Base-by-base conservation (phyloP, 2,113 vertebrate species). In the Brienomyrus brachyistius region DNA sequence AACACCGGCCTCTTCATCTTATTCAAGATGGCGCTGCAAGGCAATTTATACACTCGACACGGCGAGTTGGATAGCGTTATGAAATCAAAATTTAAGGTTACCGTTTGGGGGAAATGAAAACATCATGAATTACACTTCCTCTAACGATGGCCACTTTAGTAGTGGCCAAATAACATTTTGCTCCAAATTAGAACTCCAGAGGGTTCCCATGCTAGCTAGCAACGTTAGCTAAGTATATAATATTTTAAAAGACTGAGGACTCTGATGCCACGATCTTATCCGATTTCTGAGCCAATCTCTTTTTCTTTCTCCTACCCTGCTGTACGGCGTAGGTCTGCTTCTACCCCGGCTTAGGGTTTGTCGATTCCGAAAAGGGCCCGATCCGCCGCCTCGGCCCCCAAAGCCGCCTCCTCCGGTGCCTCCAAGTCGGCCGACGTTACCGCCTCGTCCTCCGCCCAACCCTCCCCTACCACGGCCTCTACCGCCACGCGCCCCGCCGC, bases 271-370 rank as follows among this genome's bases (percentile, higher is more conserved):
- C 52, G 54, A 59, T 43, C 93, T 91, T 92, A 93, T 92, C 93
- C 93, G 90, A 90, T 95, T 95, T 93, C 91, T 92, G 94, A 92
- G 94, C 93, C 91, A 92, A 95, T 92, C 94, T 94, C 93, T 92
- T 89, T 93, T 56, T 83, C 90, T 94, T 95, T 96, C 94, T 95
- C 97, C 96, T 97, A 98, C 98, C 97, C 97, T 97, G 96, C 95
- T 98, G 95, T 99, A 98, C 80, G 97, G 98, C 87, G 97, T 97
- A 77, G 97, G 97, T 93, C 97, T 97, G 96, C 97, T 97, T 95
- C 97, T 96, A 93, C 94, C 96, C 89, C 96, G 96, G 91, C 35
- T 97, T 93, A 97, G 94, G 92, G 91, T 95, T 95, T 95, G 95
- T 94, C 96, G 94, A 93, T 88, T 94, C 97, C 97, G 95, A 96